A percentile compares a stretch with the other conserved stretches of the same genome.
Evolutionary conservation across 2,113 vertebrate genomes (phyloP).

Genomic region (Fulica atra): DNA sequence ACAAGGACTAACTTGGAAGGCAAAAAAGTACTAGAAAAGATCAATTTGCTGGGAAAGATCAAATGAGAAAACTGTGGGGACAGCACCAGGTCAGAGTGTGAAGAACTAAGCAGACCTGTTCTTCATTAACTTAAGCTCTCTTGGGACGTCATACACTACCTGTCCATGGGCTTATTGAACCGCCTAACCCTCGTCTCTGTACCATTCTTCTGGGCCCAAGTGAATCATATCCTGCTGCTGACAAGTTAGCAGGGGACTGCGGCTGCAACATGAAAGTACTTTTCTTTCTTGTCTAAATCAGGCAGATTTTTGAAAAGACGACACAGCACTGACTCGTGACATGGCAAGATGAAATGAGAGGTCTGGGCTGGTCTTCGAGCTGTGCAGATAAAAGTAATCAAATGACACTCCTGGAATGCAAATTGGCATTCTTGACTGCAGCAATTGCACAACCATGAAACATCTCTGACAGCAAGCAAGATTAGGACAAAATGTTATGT

Average conservation of each 20-base stretch:
- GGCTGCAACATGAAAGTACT: constrained; percentile 85
- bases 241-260: constrained; percentile 84
- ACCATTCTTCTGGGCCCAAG: constrained; percentile 79
- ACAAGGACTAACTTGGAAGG: constrained; percentile 81
- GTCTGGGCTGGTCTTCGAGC: constrained; percentile 81
- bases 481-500: constrained; percentile 88
- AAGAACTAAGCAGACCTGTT: constrained; percentile 92
- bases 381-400: constrained; percentile 93
- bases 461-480: constrained; percentile 86
- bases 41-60: constrained; percentile 86
- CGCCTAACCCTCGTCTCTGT: constrained; percentile 84
- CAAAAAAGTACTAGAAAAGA: constrained; percentile 81
- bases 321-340: constrained; percentile 84
- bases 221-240: constrained; percentile 85
- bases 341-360: constrained; percentile 86
- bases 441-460: constrained; percentile 88
- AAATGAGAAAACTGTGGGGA: constrained; percentile 88
- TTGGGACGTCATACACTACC: constrained; percentile 90
- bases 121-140: constrained; percentile 93
- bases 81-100: constrained; percentile 87
- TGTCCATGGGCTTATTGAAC: constrained; percentile 95
- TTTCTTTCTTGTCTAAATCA: constrained; percentile 84
- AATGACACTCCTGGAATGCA: constrained; percentile 95
- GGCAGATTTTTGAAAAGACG: constrained; percentile 83
- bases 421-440: constrained; percentile 90